Evolutionary conservation across 30 jellyfish, hydroid and myxozoan genomes (phyloP), one percentile per base, ranked within the genome.

Genomic region (Aurelia aurita): DNA sequence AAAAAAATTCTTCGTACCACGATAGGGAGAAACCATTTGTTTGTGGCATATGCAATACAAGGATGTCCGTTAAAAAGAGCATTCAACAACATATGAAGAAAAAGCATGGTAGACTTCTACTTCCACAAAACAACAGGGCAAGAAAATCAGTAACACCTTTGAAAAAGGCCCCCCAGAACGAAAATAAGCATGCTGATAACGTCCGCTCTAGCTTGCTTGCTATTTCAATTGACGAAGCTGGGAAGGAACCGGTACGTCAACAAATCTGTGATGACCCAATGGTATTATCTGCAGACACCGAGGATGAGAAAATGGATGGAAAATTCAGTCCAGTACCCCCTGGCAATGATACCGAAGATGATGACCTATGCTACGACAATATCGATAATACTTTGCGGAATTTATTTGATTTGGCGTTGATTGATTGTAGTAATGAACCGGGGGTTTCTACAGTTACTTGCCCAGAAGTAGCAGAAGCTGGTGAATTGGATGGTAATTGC

Each of bases 251-350:
- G 10, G 39, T 15, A 27, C n/a, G 20, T 3, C 5, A 15, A 4
- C 57, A 67, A 26, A 4, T 15, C 58, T n/a, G 26, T 19, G 26
- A 2, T 0, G 39, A 45, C 5, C 44, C 75, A 25, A 2, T 22
- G 35, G 29, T 35, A 1, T 14, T 21, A 14, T 70, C 82, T 3
- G 2, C 54, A 1, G 82, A 21, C 22, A 58, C 44, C 0, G 66
- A 21, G 3, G 26, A 39, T 9, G 57, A 70, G 39, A 21, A 32
- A 12, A 66, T 16, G 32, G 28, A 53, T 46, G 70, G 54, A 47
- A 22, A 31, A 2, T 75, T 5, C 64, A 57, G 71, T 20, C 87
- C 87, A 5, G 87, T 75, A 13, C 87, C 87, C 29, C 87, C 87
- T 8, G 58, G 87, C 29, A 54, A 57, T 27, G 87, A 75, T 66